Base-by-base conservation (phyloP, 2,797 vertebrate genomes). In the Tokudaia muenninki region DNA sequence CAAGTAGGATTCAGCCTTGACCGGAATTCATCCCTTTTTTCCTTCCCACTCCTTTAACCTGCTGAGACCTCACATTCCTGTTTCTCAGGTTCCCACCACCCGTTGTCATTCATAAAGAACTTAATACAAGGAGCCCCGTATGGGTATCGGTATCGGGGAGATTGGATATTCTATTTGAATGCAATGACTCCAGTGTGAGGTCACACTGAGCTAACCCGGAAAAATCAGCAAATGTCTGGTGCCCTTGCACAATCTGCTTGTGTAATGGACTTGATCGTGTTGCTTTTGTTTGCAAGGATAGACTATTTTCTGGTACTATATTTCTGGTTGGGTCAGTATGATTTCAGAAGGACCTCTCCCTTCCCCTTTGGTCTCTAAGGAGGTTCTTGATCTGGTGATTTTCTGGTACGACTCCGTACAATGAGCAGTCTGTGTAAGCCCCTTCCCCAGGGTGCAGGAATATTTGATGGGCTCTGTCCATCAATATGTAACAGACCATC, bases 91-190 rank as follows among this genome's bases (percentile, higher is more conserved):
- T 89, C 59, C 29, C 14, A 1, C 24, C 50, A 78, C 52, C 34
- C 2, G 0, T 26, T 14, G 2, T 4, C 24, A n/a, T 52, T 78
- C 8, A 0, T 5, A 52, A 75, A n/a, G 78, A 63, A n/a, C 3
- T 29, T 13, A 37, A 44, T 9, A 14, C 29, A 26, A 83, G 70
- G 75, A 55, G 55, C 29, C 29, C 14, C 0, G 34, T 4, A 1
- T 31, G 5, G 37, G 50, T 10, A 13, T 13, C 12, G 52, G 52
- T 16, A 44, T 61, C 57, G 44, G 65, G 81, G 22, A 7, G 75
- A 29, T 0, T 57, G 47, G 47, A 57, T 41, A 4, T 79, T 94
- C 31, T 86, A 1, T 47, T 57, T 65, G 80, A 57, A 29, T 57
- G 16, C 17, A 63, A 0, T n/a, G 63, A 26, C 31, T n/a, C 41